phyloP scores from a whole-genome alignment of 2,797 vertebrate species.

The Muscicapa comitata region DNA sequence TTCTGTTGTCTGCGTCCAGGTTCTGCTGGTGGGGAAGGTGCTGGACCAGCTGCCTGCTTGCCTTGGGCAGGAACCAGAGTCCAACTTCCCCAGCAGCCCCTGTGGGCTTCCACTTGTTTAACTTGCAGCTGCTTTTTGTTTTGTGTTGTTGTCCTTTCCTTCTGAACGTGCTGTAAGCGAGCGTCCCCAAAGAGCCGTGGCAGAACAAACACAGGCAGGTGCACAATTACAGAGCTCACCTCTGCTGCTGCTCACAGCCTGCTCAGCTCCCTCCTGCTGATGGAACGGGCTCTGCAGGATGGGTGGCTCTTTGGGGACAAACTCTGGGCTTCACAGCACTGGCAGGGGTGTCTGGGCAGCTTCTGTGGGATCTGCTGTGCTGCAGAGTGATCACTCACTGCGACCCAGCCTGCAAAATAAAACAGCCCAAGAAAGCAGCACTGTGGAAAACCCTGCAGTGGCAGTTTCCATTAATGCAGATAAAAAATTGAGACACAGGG shows the following conservation, averaged over 20 bases:
- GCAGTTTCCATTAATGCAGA: constrained; percentile 46
- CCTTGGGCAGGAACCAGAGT: neutral
- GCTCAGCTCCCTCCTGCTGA: neutral
- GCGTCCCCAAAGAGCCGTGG: neutral
- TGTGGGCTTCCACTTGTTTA: neutral
- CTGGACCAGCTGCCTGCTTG: neutral
- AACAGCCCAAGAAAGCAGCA: neutral
- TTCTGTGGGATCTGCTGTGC: neutral
- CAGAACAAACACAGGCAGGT: constrained; percentile 17
- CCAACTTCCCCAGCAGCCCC: neutral
- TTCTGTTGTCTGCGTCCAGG: rapidly evolving
- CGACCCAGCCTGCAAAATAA: neutral
- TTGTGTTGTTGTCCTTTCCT: constrained; percentile 7
- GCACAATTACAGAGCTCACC: constrained; percentile 16
- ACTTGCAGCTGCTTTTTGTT: constrained; percentile 22
- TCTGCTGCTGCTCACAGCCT: neutral
- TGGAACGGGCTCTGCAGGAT: rapidly evolving
- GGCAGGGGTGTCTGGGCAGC: neutral
- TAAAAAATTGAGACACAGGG: constrained; percentile 56
- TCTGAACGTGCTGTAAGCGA: neutral
- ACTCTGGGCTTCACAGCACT: rapidly evolving
- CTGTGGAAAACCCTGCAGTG: neutral
- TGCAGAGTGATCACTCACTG: neutral
- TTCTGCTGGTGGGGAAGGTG: neutral
- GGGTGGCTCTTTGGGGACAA: neutral